These are phyloP conservation scores for Leontocebus nigricollis DNA, from an alignment of 2,797 vertebrate genomes.

Conservation along the genomic window DNA sequence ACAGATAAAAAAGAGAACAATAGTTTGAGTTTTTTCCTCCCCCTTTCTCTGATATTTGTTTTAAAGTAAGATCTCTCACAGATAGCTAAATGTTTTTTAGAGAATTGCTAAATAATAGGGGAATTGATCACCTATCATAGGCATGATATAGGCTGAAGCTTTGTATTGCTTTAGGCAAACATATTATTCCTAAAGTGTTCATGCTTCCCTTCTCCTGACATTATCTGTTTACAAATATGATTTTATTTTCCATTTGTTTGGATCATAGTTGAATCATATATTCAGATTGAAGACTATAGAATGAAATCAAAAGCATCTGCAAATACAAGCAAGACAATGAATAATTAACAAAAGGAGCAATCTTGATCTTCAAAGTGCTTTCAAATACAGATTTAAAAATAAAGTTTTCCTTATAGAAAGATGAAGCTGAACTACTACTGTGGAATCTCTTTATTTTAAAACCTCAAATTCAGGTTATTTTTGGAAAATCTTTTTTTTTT, in stretches of 20 bases:
- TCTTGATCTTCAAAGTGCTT: constrained; percentile 5
- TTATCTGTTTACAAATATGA: not conserved
- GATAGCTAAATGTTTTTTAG: not conserved
- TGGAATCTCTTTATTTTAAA: not conserved
- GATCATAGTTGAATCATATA: not conserved
- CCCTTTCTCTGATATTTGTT: not conserved
- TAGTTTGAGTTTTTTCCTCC: not conserved
- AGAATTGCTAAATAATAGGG: not conserved
- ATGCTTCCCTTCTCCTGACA: not conserved
- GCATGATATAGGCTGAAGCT: not conserved
- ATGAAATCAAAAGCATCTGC: not conserved
- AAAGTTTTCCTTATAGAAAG: not conserved
- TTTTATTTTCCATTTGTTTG: not conserved
- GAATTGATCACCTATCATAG: not conserved
- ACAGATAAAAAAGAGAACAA: not conserved
- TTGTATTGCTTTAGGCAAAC: not conserved
- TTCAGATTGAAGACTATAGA: not conserved
- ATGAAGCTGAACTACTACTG: not conserved
- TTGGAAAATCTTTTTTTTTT: not conserved
- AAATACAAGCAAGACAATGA: not conserved
- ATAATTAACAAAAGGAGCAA: not conserved
- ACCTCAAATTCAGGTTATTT: not conserved
- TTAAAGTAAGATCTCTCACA: constrained; percentile 4
- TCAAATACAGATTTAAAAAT: not conserved
- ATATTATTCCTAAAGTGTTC: not conserved